These are phyloP conservation scores for Tolmerus cingulatus DNA, from an alignment of 2,888 invertebrate genomes.

Conservation along the genomic window DNA sequence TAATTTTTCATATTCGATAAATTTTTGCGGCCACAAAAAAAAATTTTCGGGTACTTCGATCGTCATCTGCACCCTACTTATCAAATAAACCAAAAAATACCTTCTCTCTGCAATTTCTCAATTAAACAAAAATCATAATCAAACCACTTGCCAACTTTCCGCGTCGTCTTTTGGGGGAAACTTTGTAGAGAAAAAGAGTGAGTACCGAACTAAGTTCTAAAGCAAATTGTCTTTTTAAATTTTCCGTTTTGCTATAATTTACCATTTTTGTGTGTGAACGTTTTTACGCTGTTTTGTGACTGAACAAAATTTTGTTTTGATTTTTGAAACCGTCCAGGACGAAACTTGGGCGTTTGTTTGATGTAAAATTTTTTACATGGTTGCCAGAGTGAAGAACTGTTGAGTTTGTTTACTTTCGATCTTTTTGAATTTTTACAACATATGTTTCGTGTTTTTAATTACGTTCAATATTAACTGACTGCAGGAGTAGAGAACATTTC, in stretches of 20 bases:
- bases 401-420: background rate
- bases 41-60: constrained; percentile 10
- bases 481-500: background rate
- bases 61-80: constrained; percentile 4
- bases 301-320: background rate
- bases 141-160: background rate
- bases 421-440: background rate
- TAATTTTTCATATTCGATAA: constrained; percentile 37
- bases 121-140: constrained; percentile 18
- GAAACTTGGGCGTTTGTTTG: background rate
- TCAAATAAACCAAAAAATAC: background rate
- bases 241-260: background rate
- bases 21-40: constrained; percentile 23
- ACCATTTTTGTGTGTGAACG: background rate
- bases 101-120: background rate
- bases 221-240: background rate
- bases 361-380: background rate
- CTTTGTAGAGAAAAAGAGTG: constrained; percentile 29
- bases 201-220: background rate
- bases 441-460: background rate
- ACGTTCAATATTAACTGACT: background rate
- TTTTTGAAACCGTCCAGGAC: background rate
- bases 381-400: background rate
- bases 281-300: constrained; percentile 11
- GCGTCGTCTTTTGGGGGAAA: constrained; percentile 10